These are phyloP conservation scores for Protosalanx chinensis DNA, from an alignment of 2,797 vertebrate species.

Conservation along the genomic window DNA sequence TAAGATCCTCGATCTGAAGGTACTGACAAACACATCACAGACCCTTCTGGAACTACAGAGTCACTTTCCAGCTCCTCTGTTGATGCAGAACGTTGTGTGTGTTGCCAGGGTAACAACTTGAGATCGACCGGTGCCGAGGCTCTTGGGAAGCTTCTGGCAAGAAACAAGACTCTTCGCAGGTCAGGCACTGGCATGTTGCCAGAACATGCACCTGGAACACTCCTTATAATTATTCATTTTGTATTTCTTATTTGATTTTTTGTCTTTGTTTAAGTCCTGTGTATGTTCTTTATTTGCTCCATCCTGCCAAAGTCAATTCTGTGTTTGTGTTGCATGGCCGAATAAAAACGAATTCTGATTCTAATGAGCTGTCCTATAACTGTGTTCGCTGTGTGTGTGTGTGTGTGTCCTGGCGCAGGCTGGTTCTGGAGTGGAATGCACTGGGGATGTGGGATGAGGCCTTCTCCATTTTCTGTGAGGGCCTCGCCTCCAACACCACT, in stretches of 20 bases:
- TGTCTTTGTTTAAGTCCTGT: no score
- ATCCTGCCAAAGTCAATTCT: no score
- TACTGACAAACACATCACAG: constrained; percentile 45
- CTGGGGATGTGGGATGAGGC: constrained; percentile 86
- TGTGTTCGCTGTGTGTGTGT: constrained; percentile 5
- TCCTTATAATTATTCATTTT: neutral
- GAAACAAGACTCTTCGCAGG: constrained; percentile 85
- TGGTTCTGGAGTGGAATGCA: constrained; percentile 93
- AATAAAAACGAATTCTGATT: no score
- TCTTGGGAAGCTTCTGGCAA: constrained; percentile 81
- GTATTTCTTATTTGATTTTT: no score
- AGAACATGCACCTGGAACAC: neutral
- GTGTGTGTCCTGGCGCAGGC: constrained; percentile 60
- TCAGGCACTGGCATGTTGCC: constrained; percentile 52
- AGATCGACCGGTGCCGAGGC: constrained; percentile 78
- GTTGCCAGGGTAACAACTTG: constrained; percentile 88
- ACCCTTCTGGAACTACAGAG: neutral
- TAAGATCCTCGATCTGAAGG: constrained; percentile 87
- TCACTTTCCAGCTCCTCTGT: neutral
- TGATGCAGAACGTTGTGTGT: neutral
- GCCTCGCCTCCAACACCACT: constrained; percentile 73
- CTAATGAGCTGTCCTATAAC: neutral
- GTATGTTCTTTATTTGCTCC: no score
- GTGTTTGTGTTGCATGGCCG: no score
- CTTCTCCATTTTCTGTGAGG: constrained; percentile 86